A percentile compares a stretch with the other conserved stretches of the same genome.
Evolutionary conservation across 2,113 vertebrate genomes (phyloP).

Genomic region (Rhagologus leucostigma): DNA sequence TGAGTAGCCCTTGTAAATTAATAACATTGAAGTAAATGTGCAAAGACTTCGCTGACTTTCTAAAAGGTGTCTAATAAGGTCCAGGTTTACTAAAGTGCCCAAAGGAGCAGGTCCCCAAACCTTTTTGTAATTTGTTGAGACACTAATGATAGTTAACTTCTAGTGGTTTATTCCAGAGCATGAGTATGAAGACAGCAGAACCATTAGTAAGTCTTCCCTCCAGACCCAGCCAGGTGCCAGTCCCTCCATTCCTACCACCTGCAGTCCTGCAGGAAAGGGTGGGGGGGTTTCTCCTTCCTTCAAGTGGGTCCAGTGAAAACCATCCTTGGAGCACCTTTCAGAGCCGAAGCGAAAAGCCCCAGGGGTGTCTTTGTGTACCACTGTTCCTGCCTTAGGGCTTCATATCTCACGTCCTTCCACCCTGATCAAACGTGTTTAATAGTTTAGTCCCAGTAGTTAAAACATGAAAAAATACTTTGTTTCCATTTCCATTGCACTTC

Average conservation of each 20-base stretch:
- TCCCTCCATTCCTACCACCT: not conserved
- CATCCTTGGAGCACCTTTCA: not conserved
- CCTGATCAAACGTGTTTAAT: rapidly evolving
- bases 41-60: constrained; percentile 29
- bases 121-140: constrained; percentile 15
- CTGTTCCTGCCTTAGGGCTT: not conserved
- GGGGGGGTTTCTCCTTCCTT: not conserved
- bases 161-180: not conserved
- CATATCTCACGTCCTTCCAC: not conserved
- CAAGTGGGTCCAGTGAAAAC: rapidly evolving
- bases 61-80: not conserved
- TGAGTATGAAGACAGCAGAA: not conserved
- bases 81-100: not conserved
- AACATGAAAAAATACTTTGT: not conserved
- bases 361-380: not conserved
- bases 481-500: not conserved
- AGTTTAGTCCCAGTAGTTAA: not conserved
- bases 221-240: not conserved
- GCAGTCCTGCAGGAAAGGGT: not conserved
- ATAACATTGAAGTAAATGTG: constrained; percentile 49
- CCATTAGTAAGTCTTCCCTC: not conserved
- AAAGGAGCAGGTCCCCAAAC: not conserved
- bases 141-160: constrained; percentile 7
- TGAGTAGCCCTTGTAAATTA: constrained; percentile 53
- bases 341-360: not conserved